Percentiles rank a stretch among this genome's conserved stretches.
Evolutionary conservation across 1,140 invertebrate species (phyloP).

Genomic region (Drosophila saltans): DNA sequence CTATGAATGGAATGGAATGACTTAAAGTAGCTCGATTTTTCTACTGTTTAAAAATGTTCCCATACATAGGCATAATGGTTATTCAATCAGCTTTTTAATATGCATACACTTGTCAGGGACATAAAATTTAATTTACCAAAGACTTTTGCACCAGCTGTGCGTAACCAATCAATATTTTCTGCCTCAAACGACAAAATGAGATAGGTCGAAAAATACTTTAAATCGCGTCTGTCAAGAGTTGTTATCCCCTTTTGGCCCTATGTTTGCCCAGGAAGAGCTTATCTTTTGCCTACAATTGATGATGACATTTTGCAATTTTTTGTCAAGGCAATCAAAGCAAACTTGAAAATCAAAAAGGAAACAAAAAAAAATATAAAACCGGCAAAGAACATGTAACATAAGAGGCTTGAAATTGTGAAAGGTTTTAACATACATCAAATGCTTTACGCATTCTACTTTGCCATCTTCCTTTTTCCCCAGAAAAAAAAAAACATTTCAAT

Average conservation of each 20-base stretch:
- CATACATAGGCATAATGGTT: neutral
- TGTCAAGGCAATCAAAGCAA: slow-evolving; percentile 12
- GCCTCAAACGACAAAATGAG: neutral
- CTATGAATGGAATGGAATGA: neutral
- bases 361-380: neutral
- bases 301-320: slow-evolving; percentile 10
- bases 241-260: slow-evolving; percentile 1
- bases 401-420: slow-evolving; percentile 14
- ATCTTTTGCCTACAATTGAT: slow-evolving; percentile 20
- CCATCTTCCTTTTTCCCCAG: neutral
- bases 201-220: slow-evolving; percentile 9
- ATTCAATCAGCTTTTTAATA: slow-evolving; percentile 9
- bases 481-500: slow-evolving; percentile 11
- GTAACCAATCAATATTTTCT: slow-evolving; percentile 2
- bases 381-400: slow-evolving; percentile 8
- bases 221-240: slow-evolving; percentile 13
- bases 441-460: slow-evolving; percentile 1
- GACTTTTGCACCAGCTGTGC: slow-evolving; percentile 6
- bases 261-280: slow-evolving; percentile 5
- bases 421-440: slow-evolving; percentile 14
- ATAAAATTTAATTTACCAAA: slow-evolving; percentile 21
- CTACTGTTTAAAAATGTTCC: neutral
- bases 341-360: neutral
- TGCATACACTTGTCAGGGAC: slow-evolving; percentile 7
- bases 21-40: slow-evolving; percentile 1